These are phyloP conservation scores for Pegoplata infirma DNA, from an alignment of 2,888 invertebrate species.

Conservation along the genomic window DNA sequence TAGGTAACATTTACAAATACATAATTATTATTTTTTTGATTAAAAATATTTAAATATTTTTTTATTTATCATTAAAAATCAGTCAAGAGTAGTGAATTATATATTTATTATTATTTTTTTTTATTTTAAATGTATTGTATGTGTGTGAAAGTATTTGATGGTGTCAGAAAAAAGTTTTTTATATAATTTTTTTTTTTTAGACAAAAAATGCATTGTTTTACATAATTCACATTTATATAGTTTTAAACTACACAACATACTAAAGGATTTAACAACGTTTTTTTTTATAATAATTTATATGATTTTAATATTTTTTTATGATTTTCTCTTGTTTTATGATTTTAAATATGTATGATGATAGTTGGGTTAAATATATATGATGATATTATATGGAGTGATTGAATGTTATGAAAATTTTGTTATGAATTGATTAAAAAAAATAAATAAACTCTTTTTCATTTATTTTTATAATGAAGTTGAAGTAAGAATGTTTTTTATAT, in stretches of 20 bases:
- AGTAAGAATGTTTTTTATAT: neutral
- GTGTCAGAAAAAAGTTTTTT: constrained; percentile 27
- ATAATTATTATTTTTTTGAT: constrained; percentile 57
- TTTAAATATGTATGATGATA: neutral
- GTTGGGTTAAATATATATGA: neutral
- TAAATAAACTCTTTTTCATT: too few species aligned
- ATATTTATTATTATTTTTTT: constrained; percentile 47
- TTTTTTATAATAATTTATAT: constrained; percentile 4
- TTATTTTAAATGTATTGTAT: constrained; percentile 17
- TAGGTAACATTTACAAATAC: constrained; percentile 68
- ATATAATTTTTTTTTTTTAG: constrained; percentile 51
- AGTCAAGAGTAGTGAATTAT: constrained; percentile 62
- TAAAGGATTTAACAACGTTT: constrained; percentile 56
- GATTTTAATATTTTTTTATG: constrained; percentile 7
- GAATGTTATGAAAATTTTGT: too few species aligned
- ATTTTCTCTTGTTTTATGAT: constrained; percentile 1
- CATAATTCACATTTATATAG: constrained; percentile 58
- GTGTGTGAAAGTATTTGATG: constrained; percentile 40
- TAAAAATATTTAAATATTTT: constrained; percentile 45
- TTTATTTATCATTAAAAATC: constrained; percentile 61
- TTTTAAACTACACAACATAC: constrained; percentile 58
- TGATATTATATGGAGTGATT: too few species aligned
- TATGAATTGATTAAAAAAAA: too few species aligned
- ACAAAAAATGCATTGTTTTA: constrained; percentile 43
- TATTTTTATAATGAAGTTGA: constrained; percentile 1